Conservation (phyloP, 1,140 invertebrate species). For the Zaprionus taronus region DNA sequence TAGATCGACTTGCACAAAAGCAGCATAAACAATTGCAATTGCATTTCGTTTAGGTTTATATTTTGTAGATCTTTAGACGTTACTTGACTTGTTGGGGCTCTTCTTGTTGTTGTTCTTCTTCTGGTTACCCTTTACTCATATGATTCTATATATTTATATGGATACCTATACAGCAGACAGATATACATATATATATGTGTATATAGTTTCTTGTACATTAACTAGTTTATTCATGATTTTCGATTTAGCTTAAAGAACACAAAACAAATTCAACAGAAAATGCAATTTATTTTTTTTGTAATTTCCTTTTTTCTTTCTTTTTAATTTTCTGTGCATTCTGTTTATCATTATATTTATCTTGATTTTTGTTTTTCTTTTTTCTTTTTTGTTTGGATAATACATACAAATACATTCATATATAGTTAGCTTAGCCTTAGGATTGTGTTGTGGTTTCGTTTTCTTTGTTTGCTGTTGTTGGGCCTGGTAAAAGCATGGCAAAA, state of each 20-base stretch:
- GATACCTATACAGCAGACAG: slow-evolving; percentile 13
- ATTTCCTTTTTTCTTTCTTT: slow-evolving; percentile 16
- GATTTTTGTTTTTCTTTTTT: neutral
- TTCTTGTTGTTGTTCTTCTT: neutral
- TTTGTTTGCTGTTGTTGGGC: slow-evolving; percentile 35
- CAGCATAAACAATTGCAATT: slow-evolving; percentile 46
- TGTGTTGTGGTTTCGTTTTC: slow-evolving; percentile 40
- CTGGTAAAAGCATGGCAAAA: slow-evolving; percentile 63
- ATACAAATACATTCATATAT: slow-evolving; percentile 24
- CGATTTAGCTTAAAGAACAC: slow-evolving; percentile 36
- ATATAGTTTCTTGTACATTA: slow-evolving; percentile 50
- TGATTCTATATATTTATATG: slow-evolving; percentile 21
- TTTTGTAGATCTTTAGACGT: slow-evolving; percentile 47
- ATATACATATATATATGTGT: slow-evolving; percentile 32
- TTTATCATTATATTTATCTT: neutral
- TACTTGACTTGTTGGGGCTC: neutral
- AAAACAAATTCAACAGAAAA: slow-evolving; percentile 37
- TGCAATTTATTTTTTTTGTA: slow-evolving; percentile 14
- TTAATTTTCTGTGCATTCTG: slow-evolving; percentile 26
- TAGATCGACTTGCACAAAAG: slow-evolving; percentile 35
- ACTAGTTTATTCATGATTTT: slow-evolving; percentile 47
- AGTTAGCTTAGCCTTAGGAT: slow-evolving; percentile 63
- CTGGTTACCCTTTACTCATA: slow-evolving; percentile 13
- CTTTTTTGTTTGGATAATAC: slow-evolving; percentile 61
- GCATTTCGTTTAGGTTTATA: slow-evolving; percentile 40